Percentiles rank a stretch among this genome's conserved stretches.
Evolutionary conservation across 1,140 invertebrate species (phyloP).

Genomic region (Phocides pigmalion): DNA sequence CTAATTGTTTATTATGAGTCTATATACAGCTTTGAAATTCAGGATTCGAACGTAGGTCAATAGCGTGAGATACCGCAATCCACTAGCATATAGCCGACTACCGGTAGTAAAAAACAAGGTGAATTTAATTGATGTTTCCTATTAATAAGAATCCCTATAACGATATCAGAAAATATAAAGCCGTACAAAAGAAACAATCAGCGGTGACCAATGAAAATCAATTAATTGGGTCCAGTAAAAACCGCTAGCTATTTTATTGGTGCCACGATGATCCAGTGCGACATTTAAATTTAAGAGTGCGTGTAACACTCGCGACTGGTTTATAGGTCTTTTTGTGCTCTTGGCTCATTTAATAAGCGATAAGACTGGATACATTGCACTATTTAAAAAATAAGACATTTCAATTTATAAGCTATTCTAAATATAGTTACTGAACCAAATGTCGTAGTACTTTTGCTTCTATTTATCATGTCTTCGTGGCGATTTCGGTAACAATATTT

Average conservation of each 20-base stretch:
- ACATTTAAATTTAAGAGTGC: slow-evolving; percentile 60
- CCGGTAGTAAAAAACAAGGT: no score
- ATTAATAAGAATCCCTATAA: no score
- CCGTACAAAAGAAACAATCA: slow-evolving; percentile 52
- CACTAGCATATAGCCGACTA: no score
- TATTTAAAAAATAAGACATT: no score
- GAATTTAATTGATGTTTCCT: no score
- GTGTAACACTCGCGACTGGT: slow-evolving; percentile 47
- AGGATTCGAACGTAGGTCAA: no score
- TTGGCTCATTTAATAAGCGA: slow-evolving; percentile 24
- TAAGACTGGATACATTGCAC: slow-evolving; percentile 5
- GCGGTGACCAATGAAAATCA: slow-evolving; percentile 64
- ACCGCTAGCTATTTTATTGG: slow-evolving; percentile 66
- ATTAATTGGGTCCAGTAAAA: slow-evolving; percentile 65
- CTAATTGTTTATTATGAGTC: no score
- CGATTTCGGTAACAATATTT: no score
- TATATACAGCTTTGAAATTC: no score
- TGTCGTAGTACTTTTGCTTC: no score
- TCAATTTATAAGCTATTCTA: not conserved
- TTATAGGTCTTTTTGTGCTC: slow-evolving; percentile 33
- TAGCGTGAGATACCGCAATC: no score
- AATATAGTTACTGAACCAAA: slow-evolving; percentile 18
- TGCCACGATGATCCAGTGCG: slow-evolving; percentile 58
- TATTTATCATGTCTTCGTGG: no score
- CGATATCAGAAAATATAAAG: slow-evolving; percentile 21